Percentiles rank a stretch among this genome's conserved stretches.
These are phyloP conservation scores for Chironomus striatipennis DNA, from an alignment of 1,140 invertebrate genomes.

Conservation along the genomic window DNA sequence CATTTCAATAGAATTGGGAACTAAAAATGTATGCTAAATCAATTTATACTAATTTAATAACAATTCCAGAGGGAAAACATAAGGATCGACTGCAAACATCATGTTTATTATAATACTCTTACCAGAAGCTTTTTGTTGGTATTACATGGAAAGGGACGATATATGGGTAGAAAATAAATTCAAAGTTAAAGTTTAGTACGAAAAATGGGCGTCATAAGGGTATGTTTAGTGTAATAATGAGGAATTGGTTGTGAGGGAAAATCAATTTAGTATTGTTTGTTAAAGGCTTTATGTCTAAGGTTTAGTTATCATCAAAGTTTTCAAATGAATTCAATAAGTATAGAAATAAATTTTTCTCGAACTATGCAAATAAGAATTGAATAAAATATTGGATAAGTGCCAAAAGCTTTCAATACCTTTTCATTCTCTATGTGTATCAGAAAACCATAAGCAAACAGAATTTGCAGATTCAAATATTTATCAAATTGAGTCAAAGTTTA, in stretches of 20 bases:
- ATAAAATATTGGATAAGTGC: too few relatives aligned
- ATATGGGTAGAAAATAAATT: not conserved
- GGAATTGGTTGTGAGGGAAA: not conserved
- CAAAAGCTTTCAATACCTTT: too few relatives aligned
- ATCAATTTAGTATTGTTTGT: conserved; percentile 8
- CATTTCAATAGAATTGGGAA: not conserved
- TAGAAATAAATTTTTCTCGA: too few relatives aligned
- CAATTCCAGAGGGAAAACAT: not conserved
- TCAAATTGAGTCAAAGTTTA: too few relatives aligned
- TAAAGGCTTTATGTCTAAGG: not conserved
- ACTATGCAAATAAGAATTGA: too few relatives aligned
- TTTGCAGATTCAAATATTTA: too few relatives aligned
- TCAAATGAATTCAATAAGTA: too few relatives aligned
- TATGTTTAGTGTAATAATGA: not conserved
- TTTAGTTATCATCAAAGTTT: too few relatives aligned
- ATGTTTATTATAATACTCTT: not conserved
- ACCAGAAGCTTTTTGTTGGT: not conserved
- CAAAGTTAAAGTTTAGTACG: not conserved
- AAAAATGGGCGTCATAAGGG: not conserved
- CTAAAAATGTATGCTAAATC: not conserved
- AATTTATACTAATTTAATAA: not conserved
- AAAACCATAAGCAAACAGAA: too few relatives aligned
- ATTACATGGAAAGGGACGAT: not conserved
- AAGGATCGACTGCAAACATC: not conserved
- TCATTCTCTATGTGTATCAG: too few relatives aligned